Base-by-base conservation (phyloP, 2,888 invertebrate species). In the Catocala fraxini region DNA sequence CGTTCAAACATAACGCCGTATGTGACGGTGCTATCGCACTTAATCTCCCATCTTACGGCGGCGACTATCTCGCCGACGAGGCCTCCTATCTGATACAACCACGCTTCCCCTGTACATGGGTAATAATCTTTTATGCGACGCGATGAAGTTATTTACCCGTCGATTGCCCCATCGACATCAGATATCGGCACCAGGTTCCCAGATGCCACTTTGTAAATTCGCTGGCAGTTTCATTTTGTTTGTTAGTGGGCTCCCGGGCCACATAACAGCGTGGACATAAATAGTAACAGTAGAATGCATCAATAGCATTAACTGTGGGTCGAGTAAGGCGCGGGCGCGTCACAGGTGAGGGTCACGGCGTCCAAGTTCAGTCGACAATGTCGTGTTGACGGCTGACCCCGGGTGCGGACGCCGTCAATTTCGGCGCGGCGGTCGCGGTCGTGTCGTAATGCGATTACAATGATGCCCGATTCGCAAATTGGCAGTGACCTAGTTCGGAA, bases 401-500 rank as follows among this genome's bases (percentile, higher is more conserved):
- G 80, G 71, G 63, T 57, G 65, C 65, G 64, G 59, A 63, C 63
- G 56, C 63, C 69, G 71, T 70, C 75, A 71, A 60, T 73, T 67
- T 75, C 69, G 76, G 77, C 76, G 75, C 79, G 70, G 61, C 73
- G 71, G 74, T 67, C 76, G 78, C 77, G 71, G 69, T 71, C 77
- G 65, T 73, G 75, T 73, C 77, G 78, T 84, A 86, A 88, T 85
- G 81, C 82, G 84, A 86, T 86, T 84, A 88, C 86, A 85, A 83
- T 85, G 83, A 83, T 79, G 80, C 78, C 80, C 73, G 80, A 79
- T 85, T 84, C 80, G 87, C 86, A 79, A 84, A 87, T 85, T 82
- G 88, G 84, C 89, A 87, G 86, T 90, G 89, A 89, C 90, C 89
- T 70, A 89, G 80, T 82, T 89, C 68, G 78, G 74, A 55, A 62